Base-by-base conservation (phyloP, 2,113 vertebrate genomes). In the Actenoides hombroni region DNA sequence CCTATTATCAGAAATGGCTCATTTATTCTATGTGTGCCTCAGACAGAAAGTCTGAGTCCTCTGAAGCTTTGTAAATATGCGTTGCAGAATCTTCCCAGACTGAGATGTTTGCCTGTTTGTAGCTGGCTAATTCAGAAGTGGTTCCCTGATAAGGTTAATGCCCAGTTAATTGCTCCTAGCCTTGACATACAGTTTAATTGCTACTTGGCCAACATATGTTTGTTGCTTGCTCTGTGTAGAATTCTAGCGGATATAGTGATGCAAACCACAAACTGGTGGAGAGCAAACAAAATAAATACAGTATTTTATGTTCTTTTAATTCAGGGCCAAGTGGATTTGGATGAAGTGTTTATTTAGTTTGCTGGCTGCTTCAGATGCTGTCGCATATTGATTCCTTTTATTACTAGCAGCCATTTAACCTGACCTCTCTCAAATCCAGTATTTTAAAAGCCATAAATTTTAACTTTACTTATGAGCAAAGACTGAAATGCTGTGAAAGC, bases 291-390 rank as follows among this genome's bases (percentile, higher is more conserved):
- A 98, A 98, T 97, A 98, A 98, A 98, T 98, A 98, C 95, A 97
- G 96, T 98, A 98, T 98, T 98, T 98, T 98, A 98, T 98, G 97
- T 98, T 98, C 97, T 97, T 98, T 98, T 98, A 98, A 98, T 98
- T 98, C 97, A 96, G 96, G 96, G 97, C 98, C 98, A 98, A 98
- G 98, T 98, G 96, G 97, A 98, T 98, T 98, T 98, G 98, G 98
- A 98, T 98, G 97, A 98, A 98, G 98, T 98, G 97, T 98, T 98
- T 98, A 98, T 98, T 98, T 98, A 98, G 98, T 98, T 98, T 98
- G 95, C 97, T 97, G 97, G 96, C 97, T 97, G 94, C 97, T 97
- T 98, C 97, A 97, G 97, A 98, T 98, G 97, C 97, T 95, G 90
- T 96, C 95, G 95, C 80, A 86, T 98, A 98, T 98, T 97, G 98